Conservation (phyloP, 1,140 invertebrate species). For the Dendrolimus punctatus region DNA sequence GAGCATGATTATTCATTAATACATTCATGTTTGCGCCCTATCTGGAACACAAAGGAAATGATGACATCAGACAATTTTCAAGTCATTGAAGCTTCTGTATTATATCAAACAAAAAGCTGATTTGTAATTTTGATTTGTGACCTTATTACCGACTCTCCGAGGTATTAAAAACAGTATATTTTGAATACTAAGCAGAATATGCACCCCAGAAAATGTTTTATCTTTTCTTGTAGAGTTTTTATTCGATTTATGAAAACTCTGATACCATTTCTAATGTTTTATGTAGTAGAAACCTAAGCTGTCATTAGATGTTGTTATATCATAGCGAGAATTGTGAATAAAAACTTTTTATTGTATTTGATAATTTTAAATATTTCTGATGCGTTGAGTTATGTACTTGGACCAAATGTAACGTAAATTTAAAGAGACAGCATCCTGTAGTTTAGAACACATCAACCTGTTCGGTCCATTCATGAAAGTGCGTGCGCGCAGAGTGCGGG, state of each 20-base stretch:
- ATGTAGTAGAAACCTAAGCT: no score
- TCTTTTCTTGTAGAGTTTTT: no score
- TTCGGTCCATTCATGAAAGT: constrained; percentile 71
- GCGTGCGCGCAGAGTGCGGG: constrained; percentile 68
- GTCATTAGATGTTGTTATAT: background rate
- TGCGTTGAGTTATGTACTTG: no score
- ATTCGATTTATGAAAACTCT: no score
- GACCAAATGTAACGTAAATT: no score
- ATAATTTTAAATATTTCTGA: background rate
- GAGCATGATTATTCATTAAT: background rate
- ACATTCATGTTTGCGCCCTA: constrained; percentile 28
- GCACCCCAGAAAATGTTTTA: no score
- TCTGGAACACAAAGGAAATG: constrained; percentile 45
- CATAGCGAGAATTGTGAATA: background rate
- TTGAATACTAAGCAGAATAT: no score
- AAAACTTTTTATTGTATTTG: background rate
- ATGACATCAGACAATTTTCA: constrained; percentile 33
- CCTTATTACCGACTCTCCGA: constrained; percentile 13
- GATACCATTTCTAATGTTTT: no score
- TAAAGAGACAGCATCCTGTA: constrained; percentile 32
- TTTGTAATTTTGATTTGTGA: constrained; percentile 21
- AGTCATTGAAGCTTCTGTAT: constrained; percentile 12
- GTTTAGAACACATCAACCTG: constrained; percentile 62
- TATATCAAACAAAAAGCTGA: constrained; percentile 22
- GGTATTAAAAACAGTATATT: background rate